Percentiles rank a stretch among this genome's conserved stretches.
Conservation (phyloP, 2,797 vertebrate species). For the Thunnus albacares region DNA sequence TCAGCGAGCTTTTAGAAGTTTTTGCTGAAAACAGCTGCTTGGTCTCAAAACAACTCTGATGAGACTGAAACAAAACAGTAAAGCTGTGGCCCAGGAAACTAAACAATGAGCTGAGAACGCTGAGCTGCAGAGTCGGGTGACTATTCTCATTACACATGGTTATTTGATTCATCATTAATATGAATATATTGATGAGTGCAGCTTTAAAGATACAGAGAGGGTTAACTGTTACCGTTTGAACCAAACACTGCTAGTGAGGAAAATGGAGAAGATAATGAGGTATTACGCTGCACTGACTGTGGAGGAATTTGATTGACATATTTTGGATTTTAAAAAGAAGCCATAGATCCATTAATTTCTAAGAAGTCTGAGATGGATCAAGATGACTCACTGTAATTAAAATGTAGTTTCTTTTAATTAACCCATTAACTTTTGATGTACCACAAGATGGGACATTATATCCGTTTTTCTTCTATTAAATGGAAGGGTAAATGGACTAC, state of each 20-base stretch:
- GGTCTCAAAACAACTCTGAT: too few relatives aligned
- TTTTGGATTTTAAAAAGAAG: conserved; percentile 15
- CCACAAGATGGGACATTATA: background rate
- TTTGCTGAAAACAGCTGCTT: too few relatives aligned
- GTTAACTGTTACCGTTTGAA: background rate
- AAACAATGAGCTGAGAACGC: too few relatives aligned
- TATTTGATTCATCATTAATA: background rate
- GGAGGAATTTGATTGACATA: conserved; percentile 16
- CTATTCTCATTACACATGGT: too few relatives aligned
- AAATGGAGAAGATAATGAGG: conserved; percentile 24
- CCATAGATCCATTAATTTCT: background rate
- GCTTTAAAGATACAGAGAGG: background rate
- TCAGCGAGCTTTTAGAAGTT: too few relatives aligned
- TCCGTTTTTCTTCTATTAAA: background rate
- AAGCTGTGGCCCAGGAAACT: too few relatives aligned
- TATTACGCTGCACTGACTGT: conserved; percentile 25
- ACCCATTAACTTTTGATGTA: background rate
- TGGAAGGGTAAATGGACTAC: background rate
- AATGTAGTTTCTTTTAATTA: background rate
- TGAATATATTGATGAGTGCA: background rate
- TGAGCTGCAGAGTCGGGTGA: too few relatives aligned
- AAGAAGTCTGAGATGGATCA: background rate
- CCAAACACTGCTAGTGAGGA: background rate
- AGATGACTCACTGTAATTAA: background rate
- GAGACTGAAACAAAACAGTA: too few relatives aligned